A percentile compares a stretch with the other conserved stretches of the same genome.
These are phyloP conservation scores for Haemorhous mexicanus DNA, from an alignment of 2,113 vertebrate genomes.

Conservation along the genomic window DNA sequence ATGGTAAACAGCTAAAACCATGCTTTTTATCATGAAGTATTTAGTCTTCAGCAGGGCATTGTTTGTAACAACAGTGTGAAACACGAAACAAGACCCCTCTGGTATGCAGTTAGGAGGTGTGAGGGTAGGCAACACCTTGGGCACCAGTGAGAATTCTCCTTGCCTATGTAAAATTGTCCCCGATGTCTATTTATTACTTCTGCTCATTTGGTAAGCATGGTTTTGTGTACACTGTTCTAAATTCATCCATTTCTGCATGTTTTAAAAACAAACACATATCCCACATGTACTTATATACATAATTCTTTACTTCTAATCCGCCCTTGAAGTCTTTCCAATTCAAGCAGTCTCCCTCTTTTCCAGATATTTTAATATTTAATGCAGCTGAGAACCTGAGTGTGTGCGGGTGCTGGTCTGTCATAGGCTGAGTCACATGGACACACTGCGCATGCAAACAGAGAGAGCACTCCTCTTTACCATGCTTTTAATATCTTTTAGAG, in stretches of 20 bases:
- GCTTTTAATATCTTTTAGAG: neutral
- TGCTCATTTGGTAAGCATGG: neutral
- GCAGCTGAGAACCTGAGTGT: neutral
- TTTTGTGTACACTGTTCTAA: neutral
- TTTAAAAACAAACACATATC: neutral
- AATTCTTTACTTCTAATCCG: neutral
- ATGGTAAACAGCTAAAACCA: neutral
- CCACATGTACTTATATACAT: neutral
- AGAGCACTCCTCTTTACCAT: neutral
- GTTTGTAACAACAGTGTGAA: neutral
- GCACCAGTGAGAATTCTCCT: neutral
- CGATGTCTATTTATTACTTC: neutral
- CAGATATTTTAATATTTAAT: neutral
- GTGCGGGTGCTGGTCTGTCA: accelerated
- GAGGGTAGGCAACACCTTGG: neutral
- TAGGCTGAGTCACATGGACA: neutral
- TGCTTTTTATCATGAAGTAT: neutral
- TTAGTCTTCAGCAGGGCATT: neutral
- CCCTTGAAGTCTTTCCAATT: neutral
- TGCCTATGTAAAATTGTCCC: neutral
- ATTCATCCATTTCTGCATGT: neutral
- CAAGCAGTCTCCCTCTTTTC: neutral
- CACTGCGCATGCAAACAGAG: neutral
- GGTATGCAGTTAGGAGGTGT: accelerated
- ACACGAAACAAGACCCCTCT: neutral